Evolutionary conservation across 2,888 invertebrate genomes (phyloP).

Genomic region (Mythimna loreyi): DNA sequence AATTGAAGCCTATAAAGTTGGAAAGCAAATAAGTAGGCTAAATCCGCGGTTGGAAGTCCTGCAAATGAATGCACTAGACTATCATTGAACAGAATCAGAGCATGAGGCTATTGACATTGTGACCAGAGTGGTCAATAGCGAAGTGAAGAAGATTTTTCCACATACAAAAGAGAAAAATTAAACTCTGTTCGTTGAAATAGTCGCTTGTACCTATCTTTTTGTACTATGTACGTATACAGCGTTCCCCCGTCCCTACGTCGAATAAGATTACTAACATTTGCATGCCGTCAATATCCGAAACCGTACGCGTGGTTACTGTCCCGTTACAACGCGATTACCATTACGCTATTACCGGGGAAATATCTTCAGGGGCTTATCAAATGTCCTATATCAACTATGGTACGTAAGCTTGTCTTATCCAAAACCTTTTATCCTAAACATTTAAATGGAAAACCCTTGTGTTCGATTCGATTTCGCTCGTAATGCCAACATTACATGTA

Average conservation of each 20-base stretch:
- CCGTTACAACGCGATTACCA: constrained; percentile 78
- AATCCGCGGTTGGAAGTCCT: too few relatives aligned
- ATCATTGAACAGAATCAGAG: too few relatives aligned
- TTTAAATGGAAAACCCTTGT: constrained; percentile 45
- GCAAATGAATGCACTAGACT: too few relatives aligned
- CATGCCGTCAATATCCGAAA: constrained; percentile 77
- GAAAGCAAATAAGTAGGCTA: too few relatives aligned
- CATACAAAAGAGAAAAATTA: constrained; percentile 16
- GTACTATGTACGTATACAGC: constrained; percentile 37
- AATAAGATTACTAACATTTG: constrained; percentile 79
- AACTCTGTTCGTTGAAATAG: constrained; percentile 23
- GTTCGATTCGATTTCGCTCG: constrained; percentile 26
- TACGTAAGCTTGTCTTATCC: constrained; percentile 57
- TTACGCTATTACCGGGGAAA: constrained; percentile 70
- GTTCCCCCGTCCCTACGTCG: constrained; percentile 52
- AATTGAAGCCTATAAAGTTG: too few relatives aligned
- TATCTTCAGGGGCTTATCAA: constrained; percentile 67
- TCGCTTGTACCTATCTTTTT: constrained; percentile 10
- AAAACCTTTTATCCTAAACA: constrained; percentile 52
- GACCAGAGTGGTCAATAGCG: too few relatives aligned
- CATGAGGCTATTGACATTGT: too few relatives aligned
- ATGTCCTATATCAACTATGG: constrained; percentile 66
- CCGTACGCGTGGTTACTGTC: constrained; percentile 70
- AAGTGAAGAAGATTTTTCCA: too few relatives aligned
- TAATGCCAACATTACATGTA: constrained; percentile 42